Evolutionary conservation across 1,140 invertebrate species (phyloP), one percentile per base, ranked within the genome.

Genomic region (Cheumatopsyche charites): DNA sequence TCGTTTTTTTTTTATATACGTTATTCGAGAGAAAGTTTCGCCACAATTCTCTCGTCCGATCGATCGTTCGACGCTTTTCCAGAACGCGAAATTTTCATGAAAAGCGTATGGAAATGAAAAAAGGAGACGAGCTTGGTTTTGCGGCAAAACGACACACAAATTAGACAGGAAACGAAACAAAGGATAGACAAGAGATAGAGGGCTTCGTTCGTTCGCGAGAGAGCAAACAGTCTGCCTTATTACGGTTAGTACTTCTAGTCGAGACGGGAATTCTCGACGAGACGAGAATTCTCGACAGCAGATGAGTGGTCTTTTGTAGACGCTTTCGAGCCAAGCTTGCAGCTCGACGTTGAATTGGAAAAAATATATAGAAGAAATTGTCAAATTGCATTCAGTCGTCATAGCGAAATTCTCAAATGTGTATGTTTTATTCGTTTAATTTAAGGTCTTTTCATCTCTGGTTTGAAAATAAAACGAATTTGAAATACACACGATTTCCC

Each of bases 161-260:
- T 52, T 52, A 52, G 47, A 52, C 47, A 15, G n/a, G 47, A 15
- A 52, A 58, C 19, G 55, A 58, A 58, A 58, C 55, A 58, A 58
- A 58, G 13, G 55, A 19, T 19, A 58, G 21, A 17, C 13, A 9
- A 26, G 21, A 58, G 55, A 19, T 21, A 19, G 23, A 23, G 12
- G 55, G 23, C 21, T 4, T 19, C 62, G 29, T 63, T 63, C 21
- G 26, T 29, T 36, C 6, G n/a, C 29, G 55, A 25, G 25, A 19
- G 41, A 63, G 62, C 62, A 63, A 63, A 63, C 62, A 63, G 26
- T 43, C 15, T 63, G 62, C 62, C 62, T 63, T 63, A 63, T 63
- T 63, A 63, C 23, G 62, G 29, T 9, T 36, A 3, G 29, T 9
- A 36, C 29, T 36, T 36, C 3, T 36, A n/a, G 62, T 43, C 29